Base-by-base conservation (phyloP, 2,113 vertebrate species). In the Psilopsiagon aurifrons region DNA sequence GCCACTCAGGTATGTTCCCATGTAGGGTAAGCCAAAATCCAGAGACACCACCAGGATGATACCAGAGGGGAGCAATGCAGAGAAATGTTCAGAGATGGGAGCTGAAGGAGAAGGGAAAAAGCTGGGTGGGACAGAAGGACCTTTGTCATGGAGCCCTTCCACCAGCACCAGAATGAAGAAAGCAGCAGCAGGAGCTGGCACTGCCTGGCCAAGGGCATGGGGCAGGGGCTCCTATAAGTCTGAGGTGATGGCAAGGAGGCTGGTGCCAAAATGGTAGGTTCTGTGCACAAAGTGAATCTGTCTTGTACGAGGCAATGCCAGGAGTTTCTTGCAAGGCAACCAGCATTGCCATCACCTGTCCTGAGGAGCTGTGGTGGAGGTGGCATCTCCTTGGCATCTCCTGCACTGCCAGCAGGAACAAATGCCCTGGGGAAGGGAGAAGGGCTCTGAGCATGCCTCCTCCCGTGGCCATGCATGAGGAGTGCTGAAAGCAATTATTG, bases 311-410 rank as follows among this genome's bases (percentile, higher is more conserved):
- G 68, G 24, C 17, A 11, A 37, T 11, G 12, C 18, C 35, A 24
- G 33, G 54, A 63, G 37, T 20, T 55, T 13, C 74, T 35, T 22
- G 68, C 0, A 2, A 44, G 22, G 47, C 27, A 24, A 9, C 1
- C 1, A 5, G 47, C 2, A 1, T 35, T 8, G 2, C 39, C 1
- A 0, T 25, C 43, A 20, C 55, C 33, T 23, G 23, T n/a, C 52
- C 31, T 17, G 70, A 54, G 52, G 41, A 73, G 46, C 24, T 2
- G 3, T 1, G 2, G 41, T 12, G 33, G 71, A 54, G 59, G 19
- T 12, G 17, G 22, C 6, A 4, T 27, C 39, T 54, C 63, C 55
- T 46, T 8, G 0, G 51, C 2, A 0, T 35, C 54, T 63, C 52
- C 24, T 20, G 22, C 8, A 6, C 55, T 29, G 22, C 25, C 81